Percentiles rank a stretch among this genome's conserved stretches.
Evolutionary conservation across 2,888 invertebrate species (phyloP).

Genomic region (Clivina fossor): DNA sequence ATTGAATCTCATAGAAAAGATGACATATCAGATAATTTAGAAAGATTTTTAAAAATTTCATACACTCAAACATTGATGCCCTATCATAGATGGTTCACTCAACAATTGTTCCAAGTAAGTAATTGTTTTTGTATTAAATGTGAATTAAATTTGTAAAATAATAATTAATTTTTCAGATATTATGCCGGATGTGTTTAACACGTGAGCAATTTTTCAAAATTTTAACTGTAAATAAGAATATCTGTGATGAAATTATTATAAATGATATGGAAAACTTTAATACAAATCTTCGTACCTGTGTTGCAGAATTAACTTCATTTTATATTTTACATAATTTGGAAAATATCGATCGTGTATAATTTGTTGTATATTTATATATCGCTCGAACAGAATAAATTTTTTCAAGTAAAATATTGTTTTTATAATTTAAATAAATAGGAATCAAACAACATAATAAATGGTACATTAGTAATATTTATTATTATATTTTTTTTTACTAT

Average conservation of each 20-base stretch:
- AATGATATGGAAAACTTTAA: slow-evolving; percentile 20
- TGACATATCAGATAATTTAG: slow-evolving; percentile 58
- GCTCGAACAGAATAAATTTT: background rate
- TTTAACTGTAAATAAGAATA: slow-evolving; percentile 8
- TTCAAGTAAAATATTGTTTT: background rate
- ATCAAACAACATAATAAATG: no score
- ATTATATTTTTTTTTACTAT: slow-evolving; percentile 47
- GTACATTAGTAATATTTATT: slow-evolving; percentile 30
- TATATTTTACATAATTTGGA: slow-evolving; percentile 20
- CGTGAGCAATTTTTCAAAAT: slow-evolving; percentile 24
- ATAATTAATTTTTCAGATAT: slow-evolving; percentile 19
- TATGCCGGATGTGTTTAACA: slow-evolving; percentile 24
- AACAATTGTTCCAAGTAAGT: slow-evolving; percentile 70
- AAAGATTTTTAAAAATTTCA: slow-evolving; percentile 63
- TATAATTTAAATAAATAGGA: background rate
- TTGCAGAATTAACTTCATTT: slow-evolving; percentile 21
- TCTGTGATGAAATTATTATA: slow-evolving; percentile 19
- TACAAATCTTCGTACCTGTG: slow-evolving; percentile 19
- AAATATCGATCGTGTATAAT: slow-evolving; percentile 22
- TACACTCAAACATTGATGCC: slow-evolving; percentile 71
- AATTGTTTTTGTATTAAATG: background rate
- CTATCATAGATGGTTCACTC: slow-evolving; percentile 76
- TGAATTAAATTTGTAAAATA: slow-evolving; percentile 4
- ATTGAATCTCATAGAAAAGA: slow-evolving; percentile 54
- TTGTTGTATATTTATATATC: background rate